phyloP scores from a whole-genome alignment of 2,888 invertebrate genomes.

The Sinohyriopsis cumingii region DNA sequence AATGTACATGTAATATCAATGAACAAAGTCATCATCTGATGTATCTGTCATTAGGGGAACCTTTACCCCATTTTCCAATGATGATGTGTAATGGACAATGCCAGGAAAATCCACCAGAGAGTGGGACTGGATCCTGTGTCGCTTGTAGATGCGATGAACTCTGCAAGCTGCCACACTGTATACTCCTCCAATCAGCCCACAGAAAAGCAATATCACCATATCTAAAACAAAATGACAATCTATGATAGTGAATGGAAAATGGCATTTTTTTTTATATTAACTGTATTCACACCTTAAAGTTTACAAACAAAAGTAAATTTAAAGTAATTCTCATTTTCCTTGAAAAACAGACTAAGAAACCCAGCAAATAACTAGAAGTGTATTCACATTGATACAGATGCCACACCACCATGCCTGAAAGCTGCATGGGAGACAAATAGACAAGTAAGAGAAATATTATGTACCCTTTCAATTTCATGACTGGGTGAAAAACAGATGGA shows the following conservation, averaged over 20 bases:
- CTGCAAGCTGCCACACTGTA: slow-evolving; percentile 57
- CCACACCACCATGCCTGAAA: too few species aligned
- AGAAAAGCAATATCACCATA: slow-evolving; percentile 49
- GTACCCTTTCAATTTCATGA: too few species aligned
- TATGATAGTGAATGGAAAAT: neutral
- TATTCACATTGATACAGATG: too few species aligned
- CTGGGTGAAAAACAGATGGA: too few species aligned
- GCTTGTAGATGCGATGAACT: slow-evolving; percentile 17
- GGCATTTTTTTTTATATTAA: too few species aligned
- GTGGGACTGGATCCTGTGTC: slow-evolving; percentile 4
- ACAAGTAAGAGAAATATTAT: too few species aligned
- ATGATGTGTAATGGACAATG: slow-evolving; percentile 1
- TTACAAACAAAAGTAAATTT: too few species aligned
- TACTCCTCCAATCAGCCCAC: slow-evolving; percentile 50
- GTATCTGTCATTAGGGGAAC: slow-evolving; percentile 9
- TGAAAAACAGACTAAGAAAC: too few species aligned
- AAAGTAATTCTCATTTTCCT: too few species aligned
- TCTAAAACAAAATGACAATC: slow-evolving; percentile 43
- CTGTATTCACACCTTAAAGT: neutral
- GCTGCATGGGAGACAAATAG: too few species aligned
- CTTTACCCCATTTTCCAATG: slow-evolving; percentile 8
- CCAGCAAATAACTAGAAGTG: too few species aligned
- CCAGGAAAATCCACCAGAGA: neutral
- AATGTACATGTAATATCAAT: too few species aligned
- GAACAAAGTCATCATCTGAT: slow-evolving; percentile 15